Base-by-base conservation (phyloP, 2,888 invertebrate species). In the Bhutanitis thaidina region DNA sequence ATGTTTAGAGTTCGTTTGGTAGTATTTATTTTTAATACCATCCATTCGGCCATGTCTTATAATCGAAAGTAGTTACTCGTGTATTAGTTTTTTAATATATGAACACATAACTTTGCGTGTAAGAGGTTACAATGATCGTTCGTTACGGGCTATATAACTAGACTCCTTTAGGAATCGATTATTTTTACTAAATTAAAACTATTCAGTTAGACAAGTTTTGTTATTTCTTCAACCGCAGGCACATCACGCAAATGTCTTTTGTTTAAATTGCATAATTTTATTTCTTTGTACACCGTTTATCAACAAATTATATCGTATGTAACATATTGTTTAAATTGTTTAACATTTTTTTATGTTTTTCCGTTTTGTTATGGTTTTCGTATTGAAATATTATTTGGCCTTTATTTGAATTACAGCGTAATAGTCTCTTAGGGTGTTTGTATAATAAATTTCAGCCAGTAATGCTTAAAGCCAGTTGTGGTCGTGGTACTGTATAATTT, bases 71-170 rank as follows among this genome's bases (percentile, higher is more conserved):
- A 30, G 30, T 30, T n/a, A 10, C 36, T 41, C 41, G 41, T 20
- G 30, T 10, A 30, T 12, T 13, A 5, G 34, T 9, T 37, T 13
- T 15, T 9, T 36, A 13, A 36, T 44, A 43, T 37, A 41, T 43
- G 43, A 36, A 13, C 14, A 49, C 14, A 49, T 49, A 49, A 49
- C 41, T 49, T 43, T 29, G 37, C 29, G 43, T 43, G 16, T 36
- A 43, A 15, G 38, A 35, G n/a, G 29, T 34, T 34, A 10, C 29
- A 29, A 41, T 41, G 35, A 49, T 49, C 27, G 43, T 49, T 36
- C 43, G 43, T 49, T 27, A 8, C 7, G 27, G 27, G 27, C 8
- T 27, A 27, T 36, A 43, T 36, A 37, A 41, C 20, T 30, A 30
- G 36, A 30, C 37, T 27, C 27, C 1, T 27, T 27, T 27, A 8